Evolutionary conservation across 2,888 invertebrate genomes (phyloP).

Genomic region (Ctenicera cuprea): DNA sequence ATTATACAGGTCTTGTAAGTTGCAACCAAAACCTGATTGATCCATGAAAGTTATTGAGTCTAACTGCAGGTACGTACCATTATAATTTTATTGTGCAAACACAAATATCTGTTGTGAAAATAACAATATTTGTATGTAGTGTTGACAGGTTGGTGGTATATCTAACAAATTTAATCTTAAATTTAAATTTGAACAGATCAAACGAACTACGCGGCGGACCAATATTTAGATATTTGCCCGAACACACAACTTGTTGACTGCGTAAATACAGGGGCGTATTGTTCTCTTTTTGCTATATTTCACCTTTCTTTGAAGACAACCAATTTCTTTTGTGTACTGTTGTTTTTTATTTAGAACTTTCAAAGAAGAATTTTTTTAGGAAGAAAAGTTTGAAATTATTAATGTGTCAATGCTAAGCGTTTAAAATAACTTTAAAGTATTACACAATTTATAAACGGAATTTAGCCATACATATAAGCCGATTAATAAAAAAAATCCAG

Average conservation of each 20-base stretch:
- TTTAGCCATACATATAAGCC: constrained; percentile 3
- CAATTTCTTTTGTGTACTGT: neutral
- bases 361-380: too few relatives aligned
- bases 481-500: constrained; percentile 6
- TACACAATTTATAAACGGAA: too few relatives aligned
- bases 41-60: neutral
- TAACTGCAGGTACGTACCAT: constrained; percentile 20
- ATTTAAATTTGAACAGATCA: constrained; percentile 74
- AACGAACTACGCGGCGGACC: constrained; percentile 71
- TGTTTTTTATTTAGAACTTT: neutral
- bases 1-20: too few relatives aligned
- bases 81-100: constrained; percentile 65
- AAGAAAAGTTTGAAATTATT: too few relatives aligned
- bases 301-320: constrained; percentile 44
- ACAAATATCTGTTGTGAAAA: constrained; percentile 65
- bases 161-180: constrained; percentile 73
- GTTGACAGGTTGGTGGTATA: constrained; percentile 72
- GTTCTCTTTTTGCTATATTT: constrained; percentile 66
- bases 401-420: neutral
- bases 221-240: constrained; percentile 73
- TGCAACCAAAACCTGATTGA: too few relatives aligned
- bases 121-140: constrained; percentile 71
- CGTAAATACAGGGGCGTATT: constrained; percentile 71
- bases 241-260: constrained; percentile 72
- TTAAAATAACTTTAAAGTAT: too few relatives aligned